Evolutionary conservation across 2,113 vertebrate species (phyloP).

Genomic region (Eclectus roratus): DNA sequence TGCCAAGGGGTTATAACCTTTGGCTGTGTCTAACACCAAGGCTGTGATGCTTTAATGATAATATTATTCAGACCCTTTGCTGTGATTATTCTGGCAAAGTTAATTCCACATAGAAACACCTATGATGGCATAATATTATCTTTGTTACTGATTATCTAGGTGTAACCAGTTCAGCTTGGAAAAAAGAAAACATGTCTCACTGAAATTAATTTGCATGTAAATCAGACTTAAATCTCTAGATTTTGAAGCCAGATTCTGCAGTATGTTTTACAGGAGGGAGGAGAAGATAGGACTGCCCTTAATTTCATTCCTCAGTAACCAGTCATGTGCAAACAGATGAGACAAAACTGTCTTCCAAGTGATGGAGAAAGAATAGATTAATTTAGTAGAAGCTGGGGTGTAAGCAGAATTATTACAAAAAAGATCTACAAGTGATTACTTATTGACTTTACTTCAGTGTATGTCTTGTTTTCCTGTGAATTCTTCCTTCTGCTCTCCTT

Average conservation of each 20-base stretch:
- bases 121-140: background rate
- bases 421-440: background rate
- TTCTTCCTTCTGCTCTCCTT: background rate
- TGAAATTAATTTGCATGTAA: background rate
- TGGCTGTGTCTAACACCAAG: background rate
- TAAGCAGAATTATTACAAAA: background rate
- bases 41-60: background rate
- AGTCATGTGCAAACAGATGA: background rate
- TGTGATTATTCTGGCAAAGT: background rate
- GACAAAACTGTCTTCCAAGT: background rate
- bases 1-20: background rate
- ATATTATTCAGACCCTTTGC: background rate
- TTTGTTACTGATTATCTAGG: background rate
- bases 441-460: background rate
- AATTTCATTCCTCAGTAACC: background rate
- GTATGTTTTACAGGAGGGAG: background rate
- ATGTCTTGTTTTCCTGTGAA: background rate
- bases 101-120: background rate
- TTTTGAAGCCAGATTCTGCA: background rate
- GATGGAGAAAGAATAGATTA: background rate
- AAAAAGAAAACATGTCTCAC: background rate
- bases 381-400: background rate
- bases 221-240: background rate
- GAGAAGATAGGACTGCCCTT: background rate
- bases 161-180: background rate